phyloP scores from a whole-genome alignment of 2,888 invertebrate genomes.

The Orthonychiurus folsomi region DNA sequence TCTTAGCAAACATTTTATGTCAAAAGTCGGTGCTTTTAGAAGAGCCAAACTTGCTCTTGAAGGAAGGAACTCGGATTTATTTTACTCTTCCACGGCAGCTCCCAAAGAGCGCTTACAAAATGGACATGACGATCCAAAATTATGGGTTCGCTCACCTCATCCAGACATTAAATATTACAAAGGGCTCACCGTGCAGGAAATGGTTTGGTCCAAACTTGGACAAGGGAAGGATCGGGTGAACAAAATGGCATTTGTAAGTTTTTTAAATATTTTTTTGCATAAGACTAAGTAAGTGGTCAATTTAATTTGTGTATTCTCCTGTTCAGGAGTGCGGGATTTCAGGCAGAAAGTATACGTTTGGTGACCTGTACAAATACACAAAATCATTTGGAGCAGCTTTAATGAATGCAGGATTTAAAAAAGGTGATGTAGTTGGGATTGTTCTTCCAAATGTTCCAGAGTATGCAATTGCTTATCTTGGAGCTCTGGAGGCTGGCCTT shows the following conservation, averaged over 20 bases:
- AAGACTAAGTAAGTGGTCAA: too few species aligned
- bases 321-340: constrained; percentile 31
- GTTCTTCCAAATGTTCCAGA: constrained; percentile 37
- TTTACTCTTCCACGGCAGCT: background rate
- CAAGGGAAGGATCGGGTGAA: constrained; percentile 6
- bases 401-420: constrained; percentile 23
- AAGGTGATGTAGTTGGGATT: constrained; percentile 35
- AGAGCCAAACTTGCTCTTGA: too few species aligned
- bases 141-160: constrained; percentile 28
- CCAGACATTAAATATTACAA: constrained; percentile 19
- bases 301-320: background rate
- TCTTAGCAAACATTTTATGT: background rate
- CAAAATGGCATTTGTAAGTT: constrained; percentile 6
- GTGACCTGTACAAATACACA: constrained; percentile 23
- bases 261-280: background rate
- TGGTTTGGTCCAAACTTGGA: constrained; percentile 17
- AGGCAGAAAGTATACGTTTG: constrained; percentile 27
- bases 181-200: constrained; percentile 27
- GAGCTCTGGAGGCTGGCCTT: constrained; percentile 36
- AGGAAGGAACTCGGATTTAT: too few species aligned
- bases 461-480: constrained; percentile 30
- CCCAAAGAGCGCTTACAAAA: background rate
- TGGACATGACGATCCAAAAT: constrained; percentile 22
- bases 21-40: background rate
- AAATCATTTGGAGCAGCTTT: constrained; percentile 36